Evolutionary conservation across 2,888 invertebrate species (phyloP), one percentile per base, ranked within the genome.

Genomic region (Leucania comma): DNA sequence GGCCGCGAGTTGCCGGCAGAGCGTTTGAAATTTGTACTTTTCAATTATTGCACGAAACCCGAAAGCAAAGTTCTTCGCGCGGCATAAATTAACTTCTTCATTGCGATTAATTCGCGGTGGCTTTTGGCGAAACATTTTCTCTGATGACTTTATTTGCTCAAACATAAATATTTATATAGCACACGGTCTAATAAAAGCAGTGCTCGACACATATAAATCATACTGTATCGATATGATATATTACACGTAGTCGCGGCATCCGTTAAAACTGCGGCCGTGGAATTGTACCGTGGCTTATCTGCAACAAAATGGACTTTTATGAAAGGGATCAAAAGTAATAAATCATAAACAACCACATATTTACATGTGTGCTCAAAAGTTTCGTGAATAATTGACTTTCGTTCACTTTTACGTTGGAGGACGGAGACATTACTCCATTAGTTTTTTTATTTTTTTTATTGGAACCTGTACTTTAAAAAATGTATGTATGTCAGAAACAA

Each of bases 61-160:
- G 73, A 88, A 89, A 88, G 87, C 86, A 88, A 90, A 91, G 87
- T 89, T 90, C 85, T 85, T 87, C 82, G 82, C 86, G 84, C 78
- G 85, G 88, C 84, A 88, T 90, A 90, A 90, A 91, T 92, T 90
- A 90, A 91, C 91, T 91, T 91, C 87, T 88, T 88, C 87, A 83
- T 85, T 87, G 82, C 84, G 86, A 89, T 89, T 89, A 89, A 91
- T 90, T 88, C 84, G 85, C 85, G 82, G 87, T 82, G 85, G 87
- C 82, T 89, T 89, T 87, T 84, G 84, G 81, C 69, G 78, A 84
- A 89, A 88, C 80, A 89, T 88, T 89, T 87, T 80, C 85, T 78
- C 70, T 84, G 84, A 82, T 81, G 73, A 76, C 82, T 85, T 87
- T 84, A 83, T 86, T 85, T 80, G 75, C 63, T 74, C 72, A 81